These are phyloP conservation scores for Lethrus apterus DNA, from an alignment of 1,140 invertebrate species.

Conservation along the genomic window DNA sequence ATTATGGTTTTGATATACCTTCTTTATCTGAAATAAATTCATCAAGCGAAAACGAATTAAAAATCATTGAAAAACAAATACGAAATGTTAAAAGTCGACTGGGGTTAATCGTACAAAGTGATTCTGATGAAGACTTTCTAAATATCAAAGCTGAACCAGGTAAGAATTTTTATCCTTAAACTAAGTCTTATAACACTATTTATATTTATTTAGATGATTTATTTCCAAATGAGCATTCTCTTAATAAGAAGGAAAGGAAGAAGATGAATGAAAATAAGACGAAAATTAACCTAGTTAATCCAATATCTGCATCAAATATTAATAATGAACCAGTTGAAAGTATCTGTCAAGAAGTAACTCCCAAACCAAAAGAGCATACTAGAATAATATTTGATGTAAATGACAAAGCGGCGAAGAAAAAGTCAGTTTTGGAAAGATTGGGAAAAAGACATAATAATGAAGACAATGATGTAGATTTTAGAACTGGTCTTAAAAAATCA, in stretches of 20 bases:
- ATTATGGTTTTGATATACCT: conserved; percentile 42
- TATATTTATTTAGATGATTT: conserved; percentile 10
- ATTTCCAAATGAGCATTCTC: conserved; percentile 16
- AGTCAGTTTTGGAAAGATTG: conserved; percentile 30
- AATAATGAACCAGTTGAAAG: no score
- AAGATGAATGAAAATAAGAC: conserved; percentile 10
- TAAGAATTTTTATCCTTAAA: conserved; percentile 13
- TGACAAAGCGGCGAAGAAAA: conserved; percentile 17
- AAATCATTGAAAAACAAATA: conserved; percentile 49
- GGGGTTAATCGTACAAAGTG: conserved; percentile 45
- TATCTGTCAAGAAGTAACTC: neutral
- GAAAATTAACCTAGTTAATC: conserved; percentile 10
- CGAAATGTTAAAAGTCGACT: conserved; percentile 48
- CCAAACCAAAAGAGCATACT: conserved; percentile 22
- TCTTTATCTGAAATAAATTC: conserved; percentile 42
- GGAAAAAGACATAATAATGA: conserved; percentile 20
- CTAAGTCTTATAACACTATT: no score
- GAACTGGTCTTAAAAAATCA: conserved; percentile 15
- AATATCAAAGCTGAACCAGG: conserved; percentile 47
- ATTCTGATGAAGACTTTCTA: conserved; percentile 52
- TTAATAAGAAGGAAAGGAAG: conserved; percentile 7
- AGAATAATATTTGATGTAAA: conserved; percentile 24
- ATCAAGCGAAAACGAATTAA: conserved; percentile 46
- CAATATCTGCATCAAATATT: no score
- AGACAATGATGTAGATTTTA: conserved; percentile 14